A percentile compares a stretch with the other conserved stretches of the same genome.
Evolutionary conservation across 2,113 vertebrate species (phyloP).

Genomic region (Lamprotornis superbus): DNA sequence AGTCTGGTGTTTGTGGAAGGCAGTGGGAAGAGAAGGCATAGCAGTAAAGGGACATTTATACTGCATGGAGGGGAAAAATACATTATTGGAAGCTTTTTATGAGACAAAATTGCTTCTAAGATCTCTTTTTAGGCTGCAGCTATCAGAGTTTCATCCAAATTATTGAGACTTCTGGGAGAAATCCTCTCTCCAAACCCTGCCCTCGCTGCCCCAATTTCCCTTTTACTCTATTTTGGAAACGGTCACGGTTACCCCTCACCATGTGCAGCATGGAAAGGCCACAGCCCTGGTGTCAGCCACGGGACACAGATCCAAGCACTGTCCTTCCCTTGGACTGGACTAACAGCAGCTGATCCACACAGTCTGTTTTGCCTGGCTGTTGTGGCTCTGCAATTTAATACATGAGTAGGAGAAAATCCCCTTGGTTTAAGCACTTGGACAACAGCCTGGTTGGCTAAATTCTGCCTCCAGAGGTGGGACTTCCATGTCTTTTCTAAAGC

Average conservation of each 20-base stretch:
- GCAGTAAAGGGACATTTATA: neutral
- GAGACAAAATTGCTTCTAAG: neutral
- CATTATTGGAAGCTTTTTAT: neutral
- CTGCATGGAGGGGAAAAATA: neutral
- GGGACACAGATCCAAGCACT: neutral
- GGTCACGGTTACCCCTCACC: neutral
- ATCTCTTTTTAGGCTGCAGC: neutral
- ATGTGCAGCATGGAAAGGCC: neutral
- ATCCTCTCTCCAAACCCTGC: neutral
- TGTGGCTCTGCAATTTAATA: neutral
- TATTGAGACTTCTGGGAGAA: neutral
- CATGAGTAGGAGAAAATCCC: neutral
- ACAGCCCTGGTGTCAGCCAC: neutral
- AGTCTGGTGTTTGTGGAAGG: neutral
- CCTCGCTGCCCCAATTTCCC: neutral
- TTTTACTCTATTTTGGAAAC: neutral
- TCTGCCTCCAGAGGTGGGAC: neutral
- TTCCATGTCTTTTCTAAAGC: neutral
- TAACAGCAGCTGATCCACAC: neutral
- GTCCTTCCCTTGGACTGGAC: neutral
- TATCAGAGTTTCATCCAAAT: neutral
- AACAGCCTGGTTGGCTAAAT: neutral
- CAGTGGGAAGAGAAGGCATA: neutral
- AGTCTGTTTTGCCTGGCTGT: neutral
- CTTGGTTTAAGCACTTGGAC: neutral